phyloP scores from a whole-genome alignment of 2,113 vertebrate genomes.

The Lipotes vexillifer region DNA sequence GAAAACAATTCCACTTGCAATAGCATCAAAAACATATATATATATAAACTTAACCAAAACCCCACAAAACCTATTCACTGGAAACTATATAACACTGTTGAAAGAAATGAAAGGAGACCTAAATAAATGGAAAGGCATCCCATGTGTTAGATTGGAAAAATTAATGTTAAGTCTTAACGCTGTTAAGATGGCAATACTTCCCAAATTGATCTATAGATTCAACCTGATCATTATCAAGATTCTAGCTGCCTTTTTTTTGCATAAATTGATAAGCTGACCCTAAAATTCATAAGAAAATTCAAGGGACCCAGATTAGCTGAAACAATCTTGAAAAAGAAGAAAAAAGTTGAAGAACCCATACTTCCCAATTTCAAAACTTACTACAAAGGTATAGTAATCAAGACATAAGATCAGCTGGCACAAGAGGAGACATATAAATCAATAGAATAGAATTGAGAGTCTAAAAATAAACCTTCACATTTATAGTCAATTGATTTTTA shows the following conservation, averaged over 20 bases:
- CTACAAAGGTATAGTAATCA: background rate
- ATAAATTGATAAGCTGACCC: background rate
- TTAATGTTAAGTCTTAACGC: background rate
- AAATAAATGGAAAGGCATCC: background rate
- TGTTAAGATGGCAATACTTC: background rate
- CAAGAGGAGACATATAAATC: background rate
- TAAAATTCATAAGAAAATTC: background rate
- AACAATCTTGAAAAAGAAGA: background rate
- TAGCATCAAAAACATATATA: background rate
- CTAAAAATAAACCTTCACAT: background rate
- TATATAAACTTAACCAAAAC: background rate
- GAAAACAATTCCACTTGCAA: background rate
- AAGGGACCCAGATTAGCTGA: background rate
- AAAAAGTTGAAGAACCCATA: background rate
- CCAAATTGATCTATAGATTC: background rate
- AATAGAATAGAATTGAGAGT: background rate
- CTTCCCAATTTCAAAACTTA: background rate
- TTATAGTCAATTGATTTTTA: background rate
- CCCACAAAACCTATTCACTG: background rate
- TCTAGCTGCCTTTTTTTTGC: background rate
- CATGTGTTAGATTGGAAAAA: background rate
- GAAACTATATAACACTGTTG: background rate
- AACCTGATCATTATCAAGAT: background rate
- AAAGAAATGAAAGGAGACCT: background rate
- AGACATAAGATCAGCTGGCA: background rate